Evolutionary conservation across 2,797 vertebrate species (phyloP).

Genomic region (Acanthurus tractus): DNA sequence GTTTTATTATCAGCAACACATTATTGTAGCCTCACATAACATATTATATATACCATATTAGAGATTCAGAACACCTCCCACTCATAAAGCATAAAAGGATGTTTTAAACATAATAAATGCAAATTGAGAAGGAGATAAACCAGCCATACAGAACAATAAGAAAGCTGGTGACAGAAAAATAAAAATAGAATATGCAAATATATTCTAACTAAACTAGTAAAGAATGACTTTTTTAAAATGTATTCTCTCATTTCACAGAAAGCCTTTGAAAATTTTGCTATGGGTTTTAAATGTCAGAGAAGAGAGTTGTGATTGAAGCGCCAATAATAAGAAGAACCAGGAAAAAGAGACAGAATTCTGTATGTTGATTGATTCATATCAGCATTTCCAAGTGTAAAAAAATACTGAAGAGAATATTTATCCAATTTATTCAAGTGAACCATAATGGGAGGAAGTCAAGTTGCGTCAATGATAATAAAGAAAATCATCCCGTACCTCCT

Average conservation of each 20-base stretch:
- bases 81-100: not conserved
- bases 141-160: not conserved
- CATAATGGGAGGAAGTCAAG: too few relatives aligned
- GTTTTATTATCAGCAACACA: not conserved
- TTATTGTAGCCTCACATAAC: not conserved
- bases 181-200: too few relatives aligned
- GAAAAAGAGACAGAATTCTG: not conserved
- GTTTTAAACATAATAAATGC: not conserved
- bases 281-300: not conserved
- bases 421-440: too few relatives aligned
- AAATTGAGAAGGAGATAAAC: not conserved
- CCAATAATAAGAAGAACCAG: not conserved
- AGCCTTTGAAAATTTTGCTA: not conserved
- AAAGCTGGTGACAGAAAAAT: not conserved
- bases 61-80: not conserved
- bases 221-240: not conserved
- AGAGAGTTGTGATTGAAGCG: constrained; percentile 6
- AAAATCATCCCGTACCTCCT: not conserved
- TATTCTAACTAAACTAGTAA: not conserved
- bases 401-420: too few relatives aligned
- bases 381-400: too few relatives aligned
- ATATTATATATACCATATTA: not conserved
- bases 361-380: too few relatives aligned
- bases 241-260: not conserved
- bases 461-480: not conserved